Conservation (phyloP, 2,888 invertebrate species). For the Apamea epomidion region DNA sequence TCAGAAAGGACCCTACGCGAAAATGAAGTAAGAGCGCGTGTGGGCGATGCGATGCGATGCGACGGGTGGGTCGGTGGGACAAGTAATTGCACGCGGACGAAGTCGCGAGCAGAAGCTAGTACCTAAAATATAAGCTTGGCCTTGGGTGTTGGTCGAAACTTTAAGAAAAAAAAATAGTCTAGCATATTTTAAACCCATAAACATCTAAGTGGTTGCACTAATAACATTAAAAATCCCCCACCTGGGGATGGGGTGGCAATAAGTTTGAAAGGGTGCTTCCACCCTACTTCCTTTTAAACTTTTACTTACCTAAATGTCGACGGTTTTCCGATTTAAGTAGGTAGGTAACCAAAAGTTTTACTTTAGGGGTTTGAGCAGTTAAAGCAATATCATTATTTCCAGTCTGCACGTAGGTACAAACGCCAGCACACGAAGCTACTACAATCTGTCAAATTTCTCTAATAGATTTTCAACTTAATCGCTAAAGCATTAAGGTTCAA, state of each 20-base stretch:
- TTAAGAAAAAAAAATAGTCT: neutral
- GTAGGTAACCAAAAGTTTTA: conserved; percentile 1
- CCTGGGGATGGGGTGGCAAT: conserved; percentile 32
- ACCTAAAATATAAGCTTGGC: neutral
- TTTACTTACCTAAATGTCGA: conserved; percentile 30
- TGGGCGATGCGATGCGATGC: neutral
- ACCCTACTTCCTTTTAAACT: conserved; percentile 48
- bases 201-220: conserved; percentile 38
- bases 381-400: neutral
- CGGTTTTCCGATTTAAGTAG: conserved; percentile 31
- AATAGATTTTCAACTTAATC: no score
- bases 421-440: no score
- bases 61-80: neutral
- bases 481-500: no score
- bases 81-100: no score
- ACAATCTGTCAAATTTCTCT: no score
- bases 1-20: no score
- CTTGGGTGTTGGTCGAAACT: neutral
- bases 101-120: neutral
- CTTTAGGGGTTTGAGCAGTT: neutral
- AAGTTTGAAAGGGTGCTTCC: conserved; percentile 22
- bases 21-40: neutral
- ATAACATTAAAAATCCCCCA: conserved; percentile 31
- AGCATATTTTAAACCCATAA: conserved; percentile 19
- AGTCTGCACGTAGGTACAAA: neutral